These are phyloP conservation scores for Aeoliscus strigatus DNA, from an alignment of 2,797 vertebrate genomes.

Conservation along the genomic window DNA sequence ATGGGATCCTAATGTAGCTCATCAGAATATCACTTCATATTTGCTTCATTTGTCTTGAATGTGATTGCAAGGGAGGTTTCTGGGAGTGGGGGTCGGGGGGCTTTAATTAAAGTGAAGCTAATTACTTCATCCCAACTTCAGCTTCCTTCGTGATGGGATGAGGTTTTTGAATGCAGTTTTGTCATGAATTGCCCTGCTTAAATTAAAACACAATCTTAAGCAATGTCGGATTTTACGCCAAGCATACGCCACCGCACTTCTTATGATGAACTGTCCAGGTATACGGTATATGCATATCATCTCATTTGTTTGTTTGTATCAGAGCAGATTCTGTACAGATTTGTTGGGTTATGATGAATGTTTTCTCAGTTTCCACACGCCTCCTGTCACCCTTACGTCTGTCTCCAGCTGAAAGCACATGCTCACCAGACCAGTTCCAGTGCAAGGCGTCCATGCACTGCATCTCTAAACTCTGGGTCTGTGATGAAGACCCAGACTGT, in stretches of 20 bases:
- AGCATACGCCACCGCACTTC: slow-evolving; percentile 3
- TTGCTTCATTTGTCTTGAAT: slow-evolving; percentile 53
- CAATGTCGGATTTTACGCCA: slow-evolving; percentile 19
- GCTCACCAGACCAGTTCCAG: slow-evolving; percentile 91
- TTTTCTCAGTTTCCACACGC: slow-evolving; percentile 1
- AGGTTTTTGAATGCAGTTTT: slow-evolving; percentile 48
- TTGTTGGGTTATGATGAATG: neutral
- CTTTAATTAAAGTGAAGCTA: slow-evolving; percentile 61
- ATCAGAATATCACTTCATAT: slow-evolving; percentile 52
- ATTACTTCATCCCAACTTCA: slow-evolving; percentile 51
- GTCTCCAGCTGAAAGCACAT: slow-evolving; percentile 77
- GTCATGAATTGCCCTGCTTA: slow-evolving; percentile 32
- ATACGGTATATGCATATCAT: neutral
- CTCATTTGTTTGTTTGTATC: too few relatives aligned
- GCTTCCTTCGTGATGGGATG: slow-evolving; percentile 42
- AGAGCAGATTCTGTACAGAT: slow-evolving; percentile 4
- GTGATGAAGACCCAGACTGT: slow-evolving; percentile 96
- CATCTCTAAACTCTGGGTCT: slow-evolving; percentile 98
- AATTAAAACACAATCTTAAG: slow-evolving; percentile 43
- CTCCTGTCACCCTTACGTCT: neutral
- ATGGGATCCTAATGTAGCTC: slow-evolving; percentile 59
- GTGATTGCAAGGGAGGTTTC: slow-evolving; percentile 51
- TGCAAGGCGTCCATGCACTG: slow-evolving; percentile 94
- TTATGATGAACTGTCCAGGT: slow-evolving; percentile 6
- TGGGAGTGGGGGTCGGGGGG: slow-evolving; percentile 4